Conservation (phyloP, 2,113 vertebrate species). For the Hippocampus abdominalis region DNA sequence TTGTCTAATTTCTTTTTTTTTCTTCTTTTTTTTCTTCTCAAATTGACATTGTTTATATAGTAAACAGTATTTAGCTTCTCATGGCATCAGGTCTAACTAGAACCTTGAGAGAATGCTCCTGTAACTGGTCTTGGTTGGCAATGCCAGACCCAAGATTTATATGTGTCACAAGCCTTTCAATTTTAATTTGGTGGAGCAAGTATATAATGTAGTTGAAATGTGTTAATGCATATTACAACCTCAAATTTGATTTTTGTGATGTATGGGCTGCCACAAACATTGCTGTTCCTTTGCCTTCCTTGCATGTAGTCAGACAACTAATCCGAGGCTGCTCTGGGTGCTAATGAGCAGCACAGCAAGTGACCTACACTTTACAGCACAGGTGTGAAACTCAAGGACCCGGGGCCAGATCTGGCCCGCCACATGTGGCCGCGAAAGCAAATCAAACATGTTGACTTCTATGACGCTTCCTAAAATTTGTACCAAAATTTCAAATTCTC, state of each 20-base stretch:
- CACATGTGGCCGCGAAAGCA: too few relatives aligned
- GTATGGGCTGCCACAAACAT: background rate
- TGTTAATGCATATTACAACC: background rate
- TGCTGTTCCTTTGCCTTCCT: background rate
- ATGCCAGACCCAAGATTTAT: background rate
- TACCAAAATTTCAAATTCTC: too few relatives aligned
- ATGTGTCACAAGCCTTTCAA: background rate
- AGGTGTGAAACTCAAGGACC: too few relatives aligned
- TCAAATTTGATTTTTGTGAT: background rate
- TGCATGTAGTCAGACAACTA: background rate
- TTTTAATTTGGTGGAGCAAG: background rate
- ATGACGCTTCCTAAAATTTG: too few relatives aligned
- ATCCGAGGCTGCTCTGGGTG: background rate
- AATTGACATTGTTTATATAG: background rate
- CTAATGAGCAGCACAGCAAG: background rate
- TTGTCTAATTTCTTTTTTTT: background rate
- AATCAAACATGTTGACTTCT: too few relatives aligned
- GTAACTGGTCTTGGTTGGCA: background rate
- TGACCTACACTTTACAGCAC: background rate
- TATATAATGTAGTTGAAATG: background rate
- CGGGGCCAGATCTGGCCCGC: too few relatives aligned
- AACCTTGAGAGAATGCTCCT: background rate
- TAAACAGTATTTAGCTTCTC: background rate
- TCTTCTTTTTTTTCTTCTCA: background rate
- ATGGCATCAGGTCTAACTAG: background rate